Percentiles rank a stretch among this genome's conserved stretches.
Conservation (phyloP, 1,140 invertebrate species). For the Euglossa dilemma region DNA sequence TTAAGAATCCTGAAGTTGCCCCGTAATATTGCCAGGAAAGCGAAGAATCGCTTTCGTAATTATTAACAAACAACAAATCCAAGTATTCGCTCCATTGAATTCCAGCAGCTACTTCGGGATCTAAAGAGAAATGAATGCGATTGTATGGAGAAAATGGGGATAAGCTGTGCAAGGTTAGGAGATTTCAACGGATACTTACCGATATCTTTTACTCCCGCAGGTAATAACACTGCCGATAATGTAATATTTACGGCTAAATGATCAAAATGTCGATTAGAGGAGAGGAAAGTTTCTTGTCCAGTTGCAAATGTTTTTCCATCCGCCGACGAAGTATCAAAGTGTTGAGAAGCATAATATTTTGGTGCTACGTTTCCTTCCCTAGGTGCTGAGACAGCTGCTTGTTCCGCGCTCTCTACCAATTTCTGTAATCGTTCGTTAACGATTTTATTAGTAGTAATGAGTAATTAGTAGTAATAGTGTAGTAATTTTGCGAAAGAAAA, state of each 20-base stretch:
- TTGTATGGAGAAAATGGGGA: too few species aligned
- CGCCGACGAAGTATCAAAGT: conserved; percentile 87
- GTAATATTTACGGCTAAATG: conserved; percentile 92
- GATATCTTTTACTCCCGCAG: conserved; percentile 91
- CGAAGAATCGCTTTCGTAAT: conserved; percentile 94
- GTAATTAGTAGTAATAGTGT: too few species aligned
- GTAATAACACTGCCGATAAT: conserved; percentile 94
- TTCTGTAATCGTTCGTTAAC: conserved; percentile 84
- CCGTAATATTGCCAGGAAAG: conserved; percentile 99
- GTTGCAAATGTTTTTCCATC: conserved; percentile 87
- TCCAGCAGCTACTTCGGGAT: conserved; percentile 90
- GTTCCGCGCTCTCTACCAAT: conserved; percentile 93
- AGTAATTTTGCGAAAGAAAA: not conserved
- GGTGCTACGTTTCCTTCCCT: conserved; percentile 81
- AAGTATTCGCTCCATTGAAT: conserved; percentile 96
- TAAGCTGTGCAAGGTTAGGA: too few species aligned
- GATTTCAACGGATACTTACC: conserved; percentile 81
- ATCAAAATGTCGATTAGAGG: conserved; percentile 90
- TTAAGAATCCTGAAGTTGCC: conserved; percentile 94
- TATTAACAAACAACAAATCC: conserved; percentile 94
- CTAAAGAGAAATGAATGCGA: conserved; percentile 78
- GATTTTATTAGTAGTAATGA: too few species aligned
- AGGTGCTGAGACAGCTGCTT: conserved; percentile 89
- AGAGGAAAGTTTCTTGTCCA: conserved; percentile 86
- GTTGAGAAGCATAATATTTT: conserved; percentile 88